These are phyloP conservation scores for Pedionomus torquatus DNA, from an alignment of 2,113 vertebrate genomes.

Conservation along the genomic window DNA sequence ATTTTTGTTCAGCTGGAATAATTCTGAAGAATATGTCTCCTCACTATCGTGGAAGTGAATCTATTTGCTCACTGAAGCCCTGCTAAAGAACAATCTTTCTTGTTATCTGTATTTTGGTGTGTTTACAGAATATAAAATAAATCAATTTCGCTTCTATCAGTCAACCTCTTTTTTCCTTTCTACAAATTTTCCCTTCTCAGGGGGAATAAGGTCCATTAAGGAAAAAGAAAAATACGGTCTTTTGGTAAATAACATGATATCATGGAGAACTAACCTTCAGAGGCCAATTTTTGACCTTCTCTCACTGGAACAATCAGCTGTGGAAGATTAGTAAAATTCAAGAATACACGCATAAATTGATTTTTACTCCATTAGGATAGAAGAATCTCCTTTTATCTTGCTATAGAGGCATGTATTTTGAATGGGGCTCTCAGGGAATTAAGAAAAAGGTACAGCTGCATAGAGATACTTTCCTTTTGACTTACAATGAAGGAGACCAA, in stretches of 20 bases:
- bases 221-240: not conserved
- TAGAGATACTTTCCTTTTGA: not conserved
- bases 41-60: not conserved
- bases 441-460: not conserved
- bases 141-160: not conserved
- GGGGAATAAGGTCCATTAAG: not conserved
- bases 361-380: not conserved
- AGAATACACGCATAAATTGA: not conserved
- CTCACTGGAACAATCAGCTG: not conserved
- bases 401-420: not conserved
- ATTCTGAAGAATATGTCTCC: slow-evolving; percentile 16
- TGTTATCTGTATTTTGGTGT: not conserved
- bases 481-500: not conserved
- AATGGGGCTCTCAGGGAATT: not conserved
- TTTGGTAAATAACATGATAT: not conserved
- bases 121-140: not conserved
- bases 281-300: not conserved
- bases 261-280: not conserved
- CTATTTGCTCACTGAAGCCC: not conserved
- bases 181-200: not conserved
- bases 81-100: not conserved
- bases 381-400: not conserved
- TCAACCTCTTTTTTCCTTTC: not conserved
- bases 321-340: not conserved
- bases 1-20: slow-evolving; percentile 2